Evolutionary conservation across 2,888 invertebrate species (phyloP).

Genomic region (Hydraecia micacea): DNA sequence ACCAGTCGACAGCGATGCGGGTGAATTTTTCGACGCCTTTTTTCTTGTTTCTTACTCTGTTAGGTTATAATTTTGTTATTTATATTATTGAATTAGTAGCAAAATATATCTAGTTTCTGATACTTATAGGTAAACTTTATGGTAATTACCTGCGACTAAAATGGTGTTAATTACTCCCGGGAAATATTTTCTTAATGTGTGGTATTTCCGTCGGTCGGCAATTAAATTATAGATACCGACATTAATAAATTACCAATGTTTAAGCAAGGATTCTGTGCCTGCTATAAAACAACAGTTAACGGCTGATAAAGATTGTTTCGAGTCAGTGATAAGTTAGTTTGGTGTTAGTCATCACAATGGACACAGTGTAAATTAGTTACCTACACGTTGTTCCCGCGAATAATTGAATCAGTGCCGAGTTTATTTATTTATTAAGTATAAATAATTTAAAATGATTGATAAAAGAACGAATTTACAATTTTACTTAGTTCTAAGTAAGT

Average conservation of each 20-base stretch:
- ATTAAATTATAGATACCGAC: slow-evolving; percentile 26
- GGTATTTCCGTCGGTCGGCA: slow-evolving; percentile 33
- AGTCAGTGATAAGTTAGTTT: slow-evolving; percentile 20
- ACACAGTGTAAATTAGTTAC: slow-evolving; percentile 11
- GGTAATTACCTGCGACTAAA: slow-evolving; percentile 1
- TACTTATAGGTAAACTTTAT: neutral
- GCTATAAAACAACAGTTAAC: neutral
- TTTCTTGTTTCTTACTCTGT: neutral
- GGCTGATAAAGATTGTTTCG: slow-evolving; percentile 9
- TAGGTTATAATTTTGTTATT: neutral
- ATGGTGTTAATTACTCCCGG: neutral
- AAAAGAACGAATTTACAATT: slow-evolving; percentile 10
- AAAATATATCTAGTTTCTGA: neutral
- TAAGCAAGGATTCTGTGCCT: slow-evolving; percentile 9
- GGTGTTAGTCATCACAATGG: neutral
- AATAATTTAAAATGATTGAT: slow-evolving; percentile 14
- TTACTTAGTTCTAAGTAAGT: slow-evolving; percentile 44
- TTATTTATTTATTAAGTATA: neutral
- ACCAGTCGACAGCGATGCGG: neutral
- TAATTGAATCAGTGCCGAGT: neutral
- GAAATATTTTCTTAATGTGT: slow-evolving; percentile 24
- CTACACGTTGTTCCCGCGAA: neutral
- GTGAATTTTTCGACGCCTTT: neutral
- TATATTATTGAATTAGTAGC: neutral
- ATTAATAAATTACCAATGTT: slow-evolving; percentile 13